Evolutionary conservation across 2,113 vertebrate species (phyloP).

Genomic region (Noctilio leporinus): DNA sequence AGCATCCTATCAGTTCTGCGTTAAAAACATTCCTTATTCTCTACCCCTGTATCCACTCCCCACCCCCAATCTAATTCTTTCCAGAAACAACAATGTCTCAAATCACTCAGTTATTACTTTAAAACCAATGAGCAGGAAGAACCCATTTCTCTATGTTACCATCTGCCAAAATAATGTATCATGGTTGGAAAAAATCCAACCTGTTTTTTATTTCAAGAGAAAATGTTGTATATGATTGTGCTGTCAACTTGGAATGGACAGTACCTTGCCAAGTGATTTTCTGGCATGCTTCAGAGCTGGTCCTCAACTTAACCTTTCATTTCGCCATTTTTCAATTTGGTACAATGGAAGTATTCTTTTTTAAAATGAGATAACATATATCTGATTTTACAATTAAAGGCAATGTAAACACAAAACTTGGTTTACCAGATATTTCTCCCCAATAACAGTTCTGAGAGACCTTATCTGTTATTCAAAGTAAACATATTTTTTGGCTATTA

Average conservation of each 20-base stretch:
- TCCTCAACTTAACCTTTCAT: not conserved
- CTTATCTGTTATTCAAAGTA: not conserved
- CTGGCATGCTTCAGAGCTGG: not conserved
- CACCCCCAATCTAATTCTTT: conserved; percentile 45
- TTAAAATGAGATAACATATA: not conserved
- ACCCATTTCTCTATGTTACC: not conserved
- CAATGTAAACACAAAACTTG: not conserved
- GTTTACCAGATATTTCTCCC: not conserved
- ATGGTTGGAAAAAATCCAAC: conserved; percentile 22
- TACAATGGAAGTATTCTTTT: not conserved
- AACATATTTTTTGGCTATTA: not conserved
- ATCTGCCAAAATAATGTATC: conserved; percentile 44
- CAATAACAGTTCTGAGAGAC: not conserved
- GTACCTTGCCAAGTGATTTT: not conserved
- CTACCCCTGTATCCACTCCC: not conserved
- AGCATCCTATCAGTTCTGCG: not conserved
- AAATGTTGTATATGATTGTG: not conserved
- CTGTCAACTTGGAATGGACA: not conserved
- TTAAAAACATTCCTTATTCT: not conserved
- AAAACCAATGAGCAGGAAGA: conserved; percentile 25
- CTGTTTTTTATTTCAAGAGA: conserved; percentile 19
- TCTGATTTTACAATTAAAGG: not conserved
- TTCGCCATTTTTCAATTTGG: not conserved
- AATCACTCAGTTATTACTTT: conserved; percentile 39
- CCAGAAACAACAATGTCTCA: conserved; percentile 41